A percentile compares a stretch with the other conserved stretches of the same genome.
Evolutionary conservation across 2,113 vertebrate species (phyloP).

Genomic region (Oryzias curvinotus): DNA sequence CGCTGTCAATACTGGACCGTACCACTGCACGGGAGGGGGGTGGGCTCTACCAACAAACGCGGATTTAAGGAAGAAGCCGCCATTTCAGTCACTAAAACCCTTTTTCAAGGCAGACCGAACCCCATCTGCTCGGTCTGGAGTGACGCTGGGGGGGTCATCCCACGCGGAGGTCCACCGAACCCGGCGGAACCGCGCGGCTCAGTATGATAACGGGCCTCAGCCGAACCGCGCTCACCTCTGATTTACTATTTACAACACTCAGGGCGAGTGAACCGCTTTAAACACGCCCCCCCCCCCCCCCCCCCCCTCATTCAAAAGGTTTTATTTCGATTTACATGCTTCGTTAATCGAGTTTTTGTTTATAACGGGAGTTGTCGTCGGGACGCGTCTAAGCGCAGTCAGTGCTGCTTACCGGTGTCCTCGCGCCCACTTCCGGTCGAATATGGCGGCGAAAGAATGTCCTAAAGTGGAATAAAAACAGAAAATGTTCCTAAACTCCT

Average conservation of each 20-base stretch:
- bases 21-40: neutral
- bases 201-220: neutral
- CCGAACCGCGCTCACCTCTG: neutral
- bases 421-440: neutral
- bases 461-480: neutral
- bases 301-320: neutral
- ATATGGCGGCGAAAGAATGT: neutral
- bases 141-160: constrained; percentile 1
- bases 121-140: neutral
- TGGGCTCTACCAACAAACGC: too few species aligned
- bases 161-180: neutral
- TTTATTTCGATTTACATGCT: neutral
- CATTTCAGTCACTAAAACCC: neutral
- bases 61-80: too few species aligned
- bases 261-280: neutral
- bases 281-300: too few species aligned
- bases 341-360: neutral
- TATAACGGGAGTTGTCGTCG: constrained; percentile 20
- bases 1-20: neutral
- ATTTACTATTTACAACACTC: neutral
- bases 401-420: constrained; percentile 16
- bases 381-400: neutral
- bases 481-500: neutral
- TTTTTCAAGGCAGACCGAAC: neutral
- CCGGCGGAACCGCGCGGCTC: constrained; percentile 1